Percentiles rank a stretch among this genome's conserved stretches.
phyloP scores from a whole-genome alignment of 2,797 vertebrate genomes.

The Syngnathus acus region DNA sequence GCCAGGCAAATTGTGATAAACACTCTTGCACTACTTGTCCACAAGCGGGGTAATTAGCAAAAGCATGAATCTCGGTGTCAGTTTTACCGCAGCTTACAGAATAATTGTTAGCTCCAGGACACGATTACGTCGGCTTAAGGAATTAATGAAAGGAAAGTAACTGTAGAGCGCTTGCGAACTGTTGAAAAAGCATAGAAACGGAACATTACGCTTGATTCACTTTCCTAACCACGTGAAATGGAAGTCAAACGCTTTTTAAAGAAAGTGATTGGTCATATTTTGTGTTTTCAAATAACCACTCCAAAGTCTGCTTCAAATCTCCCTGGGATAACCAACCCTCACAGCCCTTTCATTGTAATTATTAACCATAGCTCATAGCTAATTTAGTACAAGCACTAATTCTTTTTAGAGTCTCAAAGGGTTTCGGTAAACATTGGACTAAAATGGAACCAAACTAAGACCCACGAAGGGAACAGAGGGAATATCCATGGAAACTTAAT shows the following conservation, averaged over 20 bases:
- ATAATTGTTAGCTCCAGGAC: slow-evolving; percentile 53
- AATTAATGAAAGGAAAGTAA: slow-evolving; percentile 39
- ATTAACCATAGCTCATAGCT: slow-evolving; percentile 43
- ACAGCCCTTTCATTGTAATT: slow-evolving; percentile 20
- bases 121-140: slow-evolving; percentile 40
- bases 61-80: slow-evolving; percentile 39
- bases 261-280: neutral
- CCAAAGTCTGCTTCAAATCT: slow-evolving; percentile 15
- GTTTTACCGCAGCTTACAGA: slow-evolving; percentile 32
- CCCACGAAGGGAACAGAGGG: slow-evolving; percentile 18
- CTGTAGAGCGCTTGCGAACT: slow-evolving; percentile 20
- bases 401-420: slow-evolving; percentile 54
- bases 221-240: slow-evolving; percentile 8
- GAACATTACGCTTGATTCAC: slow-evolving; percentile 20
- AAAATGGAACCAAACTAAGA: slow-evolving; percentile 36
- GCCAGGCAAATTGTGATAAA: neutral
- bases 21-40: slow-evolving; percentile 12
- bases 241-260: slow-evolving; percentile 11
- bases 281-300: slow-evolving; percentile 12
- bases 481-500: slow-evolving; percentile 6
- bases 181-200: slow-evolving; percentile 20
- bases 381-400: slow-evolving; percentile 58
- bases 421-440: slow-evolving; percentile 44
- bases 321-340: slow-evolving; percentile 18
- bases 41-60: slow-evolving; percentile 43